Evolutionary conservation across 2,888 invertebrate species (phyloP), one percentile per base, ranked within the genome.

Genomic region (Chouioia cunea): DNA sequence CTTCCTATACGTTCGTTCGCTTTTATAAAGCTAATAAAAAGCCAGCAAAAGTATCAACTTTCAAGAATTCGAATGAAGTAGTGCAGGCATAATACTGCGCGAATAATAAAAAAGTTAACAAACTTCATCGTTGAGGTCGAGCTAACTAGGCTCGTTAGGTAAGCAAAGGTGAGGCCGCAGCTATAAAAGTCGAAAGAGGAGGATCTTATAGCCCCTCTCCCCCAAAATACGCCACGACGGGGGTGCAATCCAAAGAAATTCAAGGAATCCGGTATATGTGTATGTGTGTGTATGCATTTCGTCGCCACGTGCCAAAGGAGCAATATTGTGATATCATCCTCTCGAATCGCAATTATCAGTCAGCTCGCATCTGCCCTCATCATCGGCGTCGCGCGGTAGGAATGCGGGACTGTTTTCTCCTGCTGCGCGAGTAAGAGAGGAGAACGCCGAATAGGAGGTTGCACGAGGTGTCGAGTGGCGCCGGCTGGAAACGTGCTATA

Each of bases 251-350:
- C n/a, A 27, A 27, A 50, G 18, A 47, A 67, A 60, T 67, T 67
- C 58, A 47, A 59, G 46, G 59, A 65, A 58, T 43, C 23, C 23
- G 43, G 27, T 56, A 56, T n/a, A n/a, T n/a, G n/a, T n/a, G 43
- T 47, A 47, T 36, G 56, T 47, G 56, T 36, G 27, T 27, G 27
- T 6, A 18, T 18, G 54, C 54, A 47, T 64, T 54, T 56, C 12
- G 18, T 6, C 10, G 36, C 36, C 64, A 15, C 47, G 54, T 10
- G 23, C 15, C 44, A n/a, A 20, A 8, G 56, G 22, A 10, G 47
- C 63, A 69, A 69, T 69, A 69, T 69, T 69, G 57, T 62, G 68
- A 68, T 68, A 64, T 44, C 48, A 23, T 50, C 53, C 20, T n/a
- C 47, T n/a, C 36, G 36, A 36, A 12, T 36, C 36, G 18, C 16